A percentile compares a stretch with the other conserved stretches of the same genome.
Evolutionary conservation across 2,797 vertebrate species (phyloP).

Genomic region (Myiothlypis chrysogaster): DNA sequence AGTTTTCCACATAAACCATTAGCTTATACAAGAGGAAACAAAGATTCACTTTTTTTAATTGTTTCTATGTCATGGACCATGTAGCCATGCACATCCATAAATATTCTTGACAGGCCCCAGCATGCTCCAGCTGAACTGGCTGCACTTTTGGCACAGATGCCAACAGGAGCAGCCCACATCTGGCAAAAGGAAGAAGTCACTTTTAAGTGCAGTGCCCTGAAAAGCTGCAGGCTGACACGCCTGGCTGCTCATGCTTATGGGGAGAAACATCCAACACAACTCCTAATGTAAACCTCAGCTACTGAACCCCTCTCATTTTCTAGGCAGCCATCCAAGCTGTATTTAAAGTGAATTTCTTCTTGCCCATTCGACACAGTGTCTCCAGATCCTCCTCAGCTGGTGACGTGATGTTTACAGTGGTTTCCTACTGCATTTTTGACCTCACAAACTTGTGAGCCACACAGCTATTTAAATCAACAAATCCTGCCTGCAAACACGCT

Average conservation of each 20-base stretch:
- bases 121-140: not conserved
- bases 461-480: slow-evolving; percentile 1
- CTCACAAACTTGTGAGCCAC: not conserved
- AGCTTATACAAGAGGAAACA: not conserved
- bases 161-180: not conserved
- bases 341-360: slow-evolving; percentile 44
- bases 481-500: not conserved
- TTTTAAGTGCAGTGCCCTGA: not conserved
- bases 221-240: not conserved
- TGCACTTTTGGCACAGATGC: not conserved
- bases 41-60: not conserved
- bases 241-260: not conserved
- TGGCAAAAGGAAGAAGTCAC: not conserved
- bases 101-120: not conserved
- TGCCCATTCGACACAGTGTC: not conserved
- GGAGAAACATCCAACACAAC: not conserved
- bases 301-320: slow-evolving; percentile 24
- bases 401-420: slow-evolving; percentile 40
- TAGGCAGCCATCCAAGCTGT: not conserved
- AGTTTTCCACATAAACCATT: not conserved
- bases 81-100: not conserved
- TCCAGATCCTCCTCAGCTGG: slow-evolving; percentile 22
- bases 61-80: not conserved
- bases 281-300: slow-evolving; percentile 20
- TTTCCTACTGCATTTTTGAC: slow-evolving; percentile 56